Percentiles rank a stretch among this genome's conserved stretches.
These are phyloP conservation scores for Petrolisthes manimaculis DNA, from an alignment of 2,888 invertebrate species.

Conservation along the genomic window DNA sequence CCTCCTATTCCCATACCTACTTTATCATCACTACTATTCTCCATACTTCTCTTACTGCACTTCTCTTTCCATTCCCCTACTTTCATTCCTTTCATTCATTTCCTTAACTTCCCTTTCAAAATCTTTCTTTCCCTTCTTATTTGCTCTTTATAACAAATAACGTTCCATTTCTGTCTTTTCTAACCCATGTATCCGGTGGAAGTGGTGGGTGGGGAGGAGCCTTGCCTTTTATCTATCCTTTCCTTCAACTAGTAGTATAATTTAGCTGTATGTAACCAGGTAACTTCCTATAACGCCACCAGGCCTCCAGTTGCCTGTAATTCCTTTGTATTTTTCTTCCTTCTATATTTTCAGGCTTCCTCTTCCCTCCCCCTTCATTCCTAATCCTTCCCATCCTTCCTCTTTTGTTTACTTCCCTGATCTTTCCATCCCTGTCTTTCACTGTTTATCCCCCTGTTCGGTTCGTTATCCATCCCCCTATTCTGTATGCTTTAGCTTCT, in stretches of 20 bases:
- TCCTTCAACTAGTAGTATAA: too few relatives aligned
- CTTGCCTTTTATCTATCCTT: too few relatives aligned
- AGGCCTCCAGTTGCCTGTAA: not conserved
- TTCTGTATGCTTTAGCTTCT: not conserved
- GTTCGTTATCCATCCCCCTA: not conserved
- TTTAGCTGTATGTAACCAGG: too few relatives aligned
- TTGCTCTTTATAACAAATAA: too few relatives aligned
- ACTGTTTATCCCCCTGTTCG: not conserved
- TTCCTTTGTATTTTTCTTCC: not conserved
- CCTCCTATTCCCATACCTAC: not conserved
- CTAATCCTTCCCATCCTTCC: not conserved
- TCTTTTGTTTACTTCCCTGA: not conserved
- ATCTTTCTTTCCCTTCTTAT: not conserved
- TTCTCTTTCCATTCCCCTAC: not conserved
- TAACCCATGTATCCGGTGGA: not conserved
- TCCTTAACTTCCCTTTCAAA: not conserved
- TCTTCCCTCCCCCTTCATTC: not conserved
- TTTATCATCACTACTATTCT: not conserved
- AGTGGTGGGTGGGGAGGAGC: too few relatives aligned
- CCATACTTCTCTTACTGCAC: not conserved
- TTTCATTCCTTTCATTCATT: not conserved
- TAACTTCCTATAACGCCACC: too few relatives aligned
- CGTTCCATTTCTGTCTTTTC: not conserved
- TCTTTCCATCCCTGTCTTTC: not conserved
- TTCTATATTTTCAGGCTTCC: not conserved